Evolutionary conservation across 2,797 vertebrate species (phyloP).

Genomic region (Poecilia picta): DNA sequence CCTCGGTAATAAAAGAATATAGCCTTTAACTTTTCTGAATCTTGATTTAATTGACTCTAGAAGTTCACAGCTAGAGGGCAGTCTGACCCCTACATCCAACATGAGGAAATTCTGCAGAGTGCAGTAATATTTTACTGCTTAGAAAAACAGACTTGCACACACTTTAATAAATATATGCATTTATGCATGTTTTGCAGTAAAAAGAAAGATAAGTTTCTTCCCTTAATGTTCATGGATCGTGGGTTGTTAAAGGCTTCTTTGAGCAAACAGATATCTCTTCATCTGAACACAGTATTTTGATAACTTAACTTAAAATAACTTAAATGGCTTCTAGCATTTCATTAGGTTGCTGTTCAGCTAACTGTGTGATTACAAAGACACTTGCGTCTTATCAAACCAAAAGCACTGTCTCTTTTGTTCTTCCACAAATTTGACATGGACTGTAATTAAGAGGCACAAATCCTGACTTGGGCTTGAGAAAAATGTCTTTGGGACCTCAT

Average conservation of each 20-base stretch:
- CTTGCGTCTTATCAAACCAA: not conserved
- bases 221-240: not conserved
- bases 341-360: not conserved
- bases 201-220: not conserved
- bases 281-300: not conserved
- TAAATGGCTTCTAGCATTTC: not conserved
- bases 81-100: constrained; percentile 12
- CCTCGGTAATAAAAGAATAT: not conserved
- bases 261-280: not conserved
- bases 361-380: not conserved
- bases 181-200: not conserved
- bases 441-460: not conserved
- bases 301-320: not conserved
- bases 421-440: not conserved
- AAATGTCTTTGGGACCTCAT: not conserved
- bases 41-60: not conserved
- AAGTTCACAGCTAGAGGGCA: constrained; percentile 60
- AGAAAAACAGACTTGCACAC: not conserved
- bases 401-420: not conserved
- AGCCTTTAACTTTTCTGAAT: not conserved
- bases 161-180: not conserved
- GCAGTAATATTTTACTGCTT: not conserved
- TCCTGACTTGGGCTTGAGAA: not conserved
- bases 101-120: not conserved
- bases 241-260: not conserved